Percentiles rank a stretch among this genome's conserved stretches.
phyloP scores from a whole-genome alignment of 2,113 vertebrate species.

The Gymnocephalus cernua region DNA sequence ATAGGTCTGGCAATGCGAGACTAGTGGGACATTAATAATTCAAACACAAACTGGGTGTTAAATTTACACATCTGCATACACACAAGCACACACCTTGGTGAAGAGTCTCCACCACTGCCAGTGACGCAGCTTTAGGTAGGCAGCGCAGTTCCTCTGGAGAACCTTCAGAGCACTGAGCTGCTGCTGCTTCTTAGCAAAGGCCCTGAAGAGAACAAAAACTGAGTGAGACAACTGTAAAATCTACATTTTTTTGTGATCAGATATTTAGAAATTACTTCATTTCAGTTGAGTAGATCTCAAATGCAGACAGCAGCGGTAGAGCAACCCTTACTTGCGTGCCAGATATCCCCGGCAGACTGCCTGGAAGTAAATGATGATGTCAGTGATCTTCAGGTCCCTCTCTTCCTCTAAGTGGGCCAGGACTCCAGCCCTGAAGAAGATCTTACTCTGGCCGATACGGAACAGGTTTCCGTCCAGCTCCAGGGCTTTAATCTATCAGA shows the following conservation, averaged over 20 bases:
- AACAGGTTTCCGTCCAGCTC: constrained; percentile 96
- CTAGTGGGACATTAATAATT: too few relatives aligned
- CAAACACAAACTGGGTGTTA: background rate
- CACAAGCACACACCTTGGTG: constrained; percentile 88
- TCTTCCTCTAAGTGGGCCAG: constrained; percentile 97
- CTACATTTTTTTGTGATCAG: background rate
- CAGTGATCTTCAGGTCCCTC: constrained; percentile 97
- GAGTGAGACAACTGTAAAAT: background rate
- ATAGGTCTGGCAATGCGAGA: too few relatives aligned
- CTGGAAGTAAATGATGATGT: constrained; percentile 99
- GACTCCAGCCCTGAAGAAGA: constrained; percentile 98
- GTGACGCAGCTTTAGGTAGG: constrained; percentile 95
- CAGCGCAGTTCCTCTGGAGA: constrained; percentile 97
- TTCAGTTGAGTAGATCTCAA: background rate
- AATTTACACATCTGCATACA: background rate
- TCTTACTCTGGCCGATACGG: constrained; percentile 98
- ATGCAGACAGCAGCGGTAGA: background rate
- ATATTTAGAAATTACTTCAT: background rate
- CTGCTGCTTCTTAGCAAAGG: constrained; percentile 98
- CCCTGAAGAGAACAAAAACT: constrained; percentile 77
- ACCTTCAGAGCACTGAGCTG: constrained; percentile 97
- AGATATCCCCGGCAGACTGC: constrained; percentile 95
- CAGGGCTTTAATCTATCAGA: constrained; percentile 92
- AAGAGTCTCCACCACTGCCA: constrained; percentile 99
- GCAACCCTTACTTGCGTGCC: constrained; percentile 91